Conservation (phyloP, 2,888 invertebrate genomes). For the Metallyticus violacea region DNA sequence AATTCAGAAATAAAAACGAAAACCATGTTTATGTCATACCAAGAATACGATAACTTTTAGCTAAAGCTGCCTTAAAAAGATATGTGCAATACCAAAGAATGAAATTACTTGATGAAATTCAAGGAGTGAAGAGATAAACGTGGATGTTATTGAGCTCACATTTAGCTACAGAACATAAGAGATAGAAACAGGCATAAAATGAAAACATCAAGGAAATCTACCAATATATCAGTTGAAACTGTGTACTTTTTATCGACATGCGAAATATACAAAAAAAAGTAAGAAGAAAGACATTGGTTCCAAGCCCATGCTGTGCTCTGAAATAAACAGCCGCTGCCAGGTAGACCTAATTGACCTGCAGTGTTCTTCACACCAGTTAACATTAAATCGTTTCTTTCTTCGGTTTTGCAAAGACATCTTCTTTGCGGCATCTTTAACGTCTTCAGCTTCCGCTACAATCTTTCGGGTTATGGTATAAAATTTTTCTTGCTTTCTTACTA, state of each 20-base stretch:
- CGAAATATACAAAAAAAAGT: not conserved
- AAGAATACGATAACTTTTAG: not conserved
- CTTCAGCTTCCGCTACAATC: no score
- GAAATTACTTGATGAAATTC: not conserved
- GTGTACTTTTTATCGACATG: not conserved
- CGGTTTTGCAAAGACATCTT: no score
- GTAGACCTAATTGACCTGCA: no score
- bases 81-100: not conserved
- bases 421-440: no score
- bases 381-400: no score
- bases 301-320: no score
- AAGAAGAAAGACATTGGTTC: no score
- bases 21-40: not conserved
- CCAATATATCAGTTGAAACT: not conserved
- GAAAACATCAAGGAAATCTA: not conserved
- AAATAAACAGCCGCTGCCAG: no score
- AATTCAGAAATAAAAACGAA: not conserved
- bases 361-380: no score
- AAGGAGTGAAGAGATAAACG: not conserved
- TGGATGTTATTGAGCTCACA: no score
- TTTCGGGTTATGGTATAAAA: no score
- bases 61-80: not conserved
- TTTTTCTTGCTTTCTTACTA: no score
- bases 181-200: not conserved
- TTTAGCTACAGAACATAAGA: not conserved